Evolutionary conservation across 2,888 invertebrate species (phyloP), one percentile per base, ranked within the genome.

Genomic region (Meghimatium bilineatum): DNA sequence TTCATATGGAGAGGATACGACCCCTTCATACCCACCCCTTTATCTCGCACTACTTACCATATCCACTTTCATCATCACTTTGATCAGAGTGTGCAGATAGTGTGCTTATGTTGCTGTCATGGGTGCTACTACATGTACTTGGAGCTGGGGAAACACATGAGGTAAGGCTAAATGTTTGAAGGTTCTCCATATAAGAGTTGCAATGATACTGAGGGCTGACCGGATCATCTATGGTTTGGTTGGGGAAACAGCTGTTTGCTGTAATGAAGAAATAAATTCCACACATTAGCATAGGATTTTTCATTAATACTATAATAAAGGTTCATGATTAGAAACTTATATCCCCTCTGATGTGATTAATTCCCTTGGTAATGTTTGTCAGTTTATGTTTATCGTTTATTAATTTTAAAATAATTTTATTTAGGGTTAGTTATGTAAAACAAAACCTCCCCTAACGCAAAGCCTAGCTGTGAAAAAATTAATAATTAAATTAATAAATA

Each of bases 81-180:
- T 79, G 38, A 72, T 86, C 85, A 20, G 63, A 63, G 49, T 63
- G 80, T 32, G 82, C 74, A 69, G 56, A 80, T 23, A 72, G 23
- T 12, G 38, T 71, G 52, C 66, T 60, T 34, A 63, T 49, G 66
- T 34, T 66, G 52, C 80, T 79, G 74, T 69, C 67, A 49, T 83
- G 82, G 71, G 80, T 75, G 38, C 75, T 80, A 77, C 84, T 86
- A 82, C 81, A 69, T 1, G 76, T 77, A 49, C 85, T 85, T 32
- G 85, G 86, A 44, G 85, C 78, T 52, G 86, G 86, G 34, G 86
- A 86, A 66, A 69, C 78, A 72, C 85, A 80, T 72, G 86, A 82
- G 36, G 66, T 12, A 36, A 76, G 32, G 71, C 26, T 71, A 38
- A 77, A 66, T 26, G 17, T 66, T 66, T 75, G 49, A 17, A 32